Evolutionary conservation across 2,888 invertebrate genomes (phyloP).

Genomic region (Notocelia uddmanniana): DNA sequence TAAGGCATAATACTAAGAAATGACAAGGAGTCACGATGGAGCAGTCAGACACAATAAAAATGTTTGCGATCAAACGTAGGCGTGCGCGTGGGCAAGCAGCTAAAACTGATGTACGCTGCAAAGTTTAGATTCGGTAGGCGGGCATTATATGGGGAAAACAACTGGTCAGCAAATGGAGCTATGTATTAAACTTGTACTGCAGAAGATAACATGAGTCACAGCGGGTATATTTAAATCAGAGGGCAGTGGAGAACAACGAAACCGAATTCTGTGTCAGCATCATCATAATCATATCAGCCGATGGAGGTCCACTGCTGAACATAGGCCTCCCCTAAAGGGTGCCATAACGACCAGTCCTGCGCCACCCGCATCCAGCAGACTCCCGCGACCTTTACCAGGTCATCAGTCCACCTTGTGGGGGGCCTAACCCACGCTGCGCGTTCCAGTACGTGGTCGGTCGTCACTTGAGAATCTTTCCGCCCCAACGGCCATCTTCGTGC

Average conservation of each 20-base stretch:
- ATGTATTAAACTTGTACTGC: neutral
- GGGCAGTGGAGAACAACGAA: neutral
- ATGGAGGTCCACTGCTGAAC: no score
- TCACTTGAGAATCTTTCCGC: no score
- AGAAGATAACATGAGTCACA: neutral
- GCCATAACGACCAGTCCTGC: no score
- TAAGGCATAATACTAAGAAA: constrained; percentile 35
- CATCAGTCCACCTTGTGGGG: no score
- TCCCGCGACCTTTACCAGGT: no score
- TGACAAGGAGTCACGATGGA: constrained; percentile 17
- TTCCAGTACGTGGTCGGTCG: no score
- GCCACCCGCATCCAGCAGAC: no score
- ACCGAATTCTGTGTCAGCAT: neutral
- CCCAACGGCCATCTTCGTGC: no score
- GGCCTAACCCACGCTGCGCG: no score
- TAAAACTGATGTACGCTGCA: constrained; percentile 38
- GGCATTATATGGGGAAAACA: constrained; percentile 26
- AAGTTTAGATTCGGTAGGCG: constrained; percentile 27
- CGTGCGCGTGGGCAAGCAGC: constrained; percentile 39
- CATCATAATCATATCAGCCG: no score
- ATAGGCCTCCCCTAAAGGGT: no score
- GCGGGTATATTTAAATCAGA: neutral
- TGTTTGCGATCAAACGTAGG: constrained; percentile 37
- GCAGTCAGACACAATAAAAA: constrained; percentile 43
- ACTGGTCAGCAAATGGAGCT: constrained; percentile 14